Evolutionary conservation across 2,113 vertebrate species (phyloP), one percentile per base, ranked within the genome.

Genomic region (Tringa solitaria): DNA sequence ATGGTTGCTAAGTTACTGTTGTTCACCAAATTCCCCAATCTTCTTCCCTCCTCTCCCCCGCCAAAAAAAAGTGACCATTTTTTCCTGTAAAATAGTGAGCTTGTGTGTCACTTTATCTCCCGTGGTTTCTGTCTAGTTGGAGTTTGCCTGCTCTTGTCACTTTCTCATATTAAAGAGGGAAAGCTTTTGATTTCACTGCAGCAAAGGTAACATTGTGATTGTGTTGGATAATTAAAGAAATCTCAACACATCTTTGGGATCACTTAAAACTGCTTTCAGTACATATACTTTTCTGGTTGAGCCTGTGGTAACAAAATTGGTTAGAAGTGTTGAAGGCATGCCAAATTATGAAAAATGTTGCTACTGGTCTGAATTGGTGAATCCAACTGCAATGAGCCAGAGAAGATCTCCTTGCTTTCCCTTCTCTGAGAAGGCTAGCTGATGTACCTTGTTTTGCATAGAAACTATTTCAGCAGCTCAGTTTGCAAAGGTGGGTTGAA

Each of bases 21-120:
- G 6, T 54, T 69, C 91, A 65, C 56, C 68, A 37, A 89, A 86
- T 95, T 65, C 26, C 26, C 19, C 3, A 7, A 15, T 16, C 26
- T 22, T 27, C 4, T 5, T 7, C 8, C 3, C 3, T 10, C 9
- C 8, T 16, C 21, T 7, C 3, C 3, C 6, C 14, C 7, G 3
- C 6, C 9, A 23, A 26, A 85, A 50, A 77, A 86, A 70, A 32
- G 6, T 54, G 72, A 90, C 80, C 56, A 30, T 30, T 83, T 63
- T 63, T 57, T 87, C 50, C 69, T 91, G 35, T 51, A 35, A 63
- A 93, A 88, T 59, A 69, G 69, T 72, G 9, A 85, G 46, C 41
- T 70, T 22, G 43, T 83, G 56, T 82, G 50, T 46, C 74, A 61
- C 17, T 43, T 14, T 81, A 18, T 63, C 39, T 50, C 72, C 37